phyloP scores from a whole-genome alignment of 2,113 vertebrate genomes.

The Coregonus clupeaformis region DNA sequence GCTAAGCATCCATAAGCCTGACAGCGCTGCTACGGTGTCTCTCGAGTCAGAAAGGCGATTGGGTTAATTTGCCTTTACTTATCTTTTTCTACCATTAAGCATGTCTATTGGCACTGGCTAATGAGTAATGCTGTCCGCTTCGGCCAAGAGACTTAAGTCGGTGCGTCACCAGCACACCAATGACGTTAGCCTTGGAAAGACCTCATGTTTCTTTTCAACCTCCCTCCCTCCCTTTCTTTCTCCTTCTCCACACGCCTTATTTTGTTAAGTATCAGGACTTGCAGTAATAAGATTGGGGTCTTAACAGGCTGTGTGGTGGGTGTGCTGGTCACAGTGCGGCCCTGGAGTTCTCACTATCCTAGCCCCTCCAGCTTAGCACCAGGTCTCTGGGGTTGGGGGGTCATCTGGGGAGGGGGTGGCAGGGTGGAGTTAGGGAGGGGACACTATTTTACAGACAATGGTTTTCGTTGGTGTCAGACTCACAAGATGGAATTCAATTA shows the following conservation, averaged over 20 bases:
- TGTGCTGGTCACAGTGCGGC: not conserved
- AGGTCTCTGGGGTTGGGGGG: not conserved
- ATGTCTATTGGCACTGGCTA: not conserved
- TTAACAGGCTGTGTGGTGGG: conserved; percentile 20
- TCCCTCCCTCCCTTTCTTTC: not conserved
- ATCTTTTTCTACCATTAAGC: conserved; percentile 23
- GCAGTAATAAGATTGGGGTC: conserved; percentile 42
- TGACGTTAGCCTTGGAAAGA: conserved; percentile 28
- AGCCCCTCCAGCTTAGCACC: not conserved
- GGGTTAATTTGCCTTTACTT: conserved; percentile 24
- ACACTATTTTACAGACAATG: too few species aligned
- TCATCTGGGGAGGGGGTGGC: too few species aligned
- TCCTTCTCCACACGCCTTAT: not conserved
- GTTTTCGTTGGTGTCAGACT: not conserved
- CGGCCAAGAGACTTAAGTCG: conserved; percentile 28
- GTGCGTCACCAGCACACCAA: conserved; percentile 24
- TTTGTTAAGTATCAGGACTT: conserved; percentile 36
- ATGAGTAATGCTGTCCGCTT: not conserved
- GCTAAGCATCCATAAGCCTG: conserved; percentile 14
- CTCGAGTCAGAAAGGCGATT: conserved; percentile 16
- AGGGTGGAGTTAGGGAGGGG: not conserved
- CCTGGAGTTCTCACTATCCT: conserved; percentile 1
- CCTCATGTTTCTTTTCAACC: not conserved
- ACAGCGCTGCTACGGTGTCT: conserved; percentile 13
- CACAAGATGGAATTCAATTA: not conserved